phyloP scores from a whole-genome alignment of 2,113 vertebrate genomes.

The Crotalus tigris region DNA sequence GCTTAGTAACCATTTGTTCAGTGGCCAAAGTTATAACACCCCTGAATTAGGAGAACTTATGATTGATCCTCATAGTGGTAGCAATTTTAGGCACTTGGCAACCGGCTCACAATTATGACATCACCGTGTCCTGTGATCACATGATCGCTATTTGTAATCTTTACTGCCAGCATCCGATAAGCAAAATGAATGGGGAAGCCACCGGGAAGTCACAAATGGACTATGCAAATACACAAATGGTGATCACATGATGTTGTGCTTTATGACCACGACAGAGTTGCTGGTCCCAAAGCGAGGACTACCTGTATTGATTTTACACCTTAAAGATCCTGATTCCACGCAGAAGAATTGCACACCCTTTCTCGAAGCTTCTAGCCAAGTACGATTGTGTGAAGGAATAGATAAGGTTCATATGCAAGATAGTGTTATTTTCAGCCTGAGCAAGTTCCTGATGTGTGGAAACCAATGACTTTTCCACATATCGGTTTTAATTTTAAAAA shows the following conservation, averaged over 20 bases:
- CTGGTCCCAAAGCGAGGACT: neutral
- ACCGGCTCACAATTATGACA: neutral
- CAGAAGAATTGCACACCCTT: neutral
- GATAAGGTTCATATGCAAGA: neutral
- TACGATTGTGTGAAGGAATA: neutral
- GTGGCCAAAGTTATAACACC: neutral
- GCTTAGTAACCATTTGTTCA: neutral
- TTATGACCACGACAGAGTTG: neutral
- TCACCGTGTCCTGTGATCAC: neutral
- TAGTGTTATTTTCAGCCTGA: neutral
- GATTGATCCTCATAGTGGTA: neutral
- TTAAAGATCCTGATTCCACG: neutral
- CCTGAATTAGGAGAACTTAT: neutral
- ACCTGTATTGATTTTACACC: neutral
- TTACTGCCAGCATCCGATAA: neutral
- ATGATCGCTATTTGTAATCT: neutral
- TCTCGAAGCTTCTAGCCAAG: neutral
- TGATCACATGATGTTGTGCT: neutral
- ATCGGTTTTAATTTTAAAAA: neutral
- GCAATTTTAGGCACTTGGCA: neutral
- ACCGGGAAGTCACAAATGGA: neutral
- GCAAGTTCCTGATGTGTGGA: neutral
- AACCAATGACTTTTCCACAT: neutral
- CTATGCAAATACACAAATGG: neutral
- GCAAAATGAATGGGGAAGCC: neutral